phyloP scores from a whole-genome alignment of 2,113 vertebrate species.

The Quiscalus mexicanus region DNA sequence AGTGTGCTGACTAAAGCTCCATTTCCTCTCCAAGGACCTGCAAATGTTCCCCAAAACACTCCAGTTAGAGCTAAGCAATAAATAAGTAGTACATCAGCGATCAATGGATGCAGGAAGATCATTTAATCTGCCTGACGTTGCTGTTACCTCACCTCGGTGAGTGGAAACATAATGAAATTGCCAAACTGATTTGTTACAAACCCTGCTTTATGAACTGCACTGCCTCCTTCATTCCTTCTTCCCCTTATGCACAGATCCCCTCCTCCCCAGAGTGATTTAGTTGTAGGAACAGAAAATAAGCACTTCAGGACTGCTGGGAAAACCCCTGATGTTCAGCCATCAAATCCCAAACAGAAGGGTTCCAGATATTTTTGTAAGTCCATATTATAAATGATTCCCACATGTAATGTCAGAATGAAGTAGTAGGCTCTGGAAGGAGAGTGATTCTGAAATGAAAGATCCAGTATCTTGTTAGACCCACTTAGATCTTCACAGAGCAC shows the following conservation, averaged over 20 bases:
- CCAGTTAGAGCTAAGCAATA: neutral
- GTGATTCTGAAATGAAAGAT: neutral
- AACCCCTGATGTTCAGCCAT: neutral
- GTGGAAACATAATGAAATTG: neutral
- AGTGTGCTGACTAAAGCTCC: neutral
- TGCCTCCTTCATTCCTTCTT: neutral
- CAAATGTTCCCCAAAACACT: neutral
- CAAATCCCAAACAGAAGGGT: neutral
- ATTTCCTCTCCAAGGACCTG: neutral
- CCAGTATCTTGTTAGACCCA: neutral
- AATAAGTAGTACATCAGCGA: neutral
- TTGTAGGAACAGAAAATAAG: neutral
- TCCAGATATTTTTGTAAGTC: neutral
- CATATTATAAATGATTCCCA: neutral
- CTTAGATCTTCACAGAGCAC: neutral
- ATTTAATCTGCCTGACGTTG: neutral
- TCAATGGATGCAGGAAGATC: neutral
- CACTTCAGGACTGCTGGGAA: neutral
- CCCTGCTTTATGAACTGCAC: neutral
- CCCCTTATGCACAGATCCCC: neutral
- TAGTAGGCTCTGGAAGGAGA: neutral
- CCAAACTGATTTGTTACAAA: neutral
- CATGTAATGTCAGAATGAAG: neutral
- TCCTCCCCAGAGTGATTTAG: neutral
- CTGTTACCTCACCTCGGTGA: neutral